Evolutionary conservation across 1,140 invertebrate genomes (phyloP).

Genomic region (Batillaria attramentaria): DNA sequence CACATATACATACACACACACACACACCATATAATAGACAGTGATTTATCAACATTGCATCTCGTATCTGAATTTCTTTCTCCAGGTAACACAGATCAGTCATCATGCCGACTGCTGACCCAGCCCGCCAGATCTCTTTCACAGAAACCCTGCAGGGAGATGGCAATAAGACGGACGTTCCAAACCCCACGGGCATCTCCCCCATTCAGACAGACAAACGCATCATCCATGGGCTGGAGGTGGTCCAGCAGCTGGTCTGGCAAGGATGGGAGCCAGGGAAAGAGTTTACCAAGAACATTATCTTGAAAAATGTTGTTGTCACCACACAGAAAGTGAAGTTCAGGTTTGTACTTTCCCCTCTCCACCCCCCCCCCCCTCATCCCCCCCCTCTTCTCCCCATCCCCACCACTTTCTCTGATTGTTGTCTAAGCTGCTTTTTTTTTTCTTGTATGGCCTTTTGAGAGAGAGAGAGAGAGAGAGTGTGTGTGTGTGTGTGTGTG

Average conservation of each 20-base stretch:
- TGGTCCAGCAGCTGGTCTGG: slow-evolving; percentile 61
- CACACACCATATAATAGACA: background rate
- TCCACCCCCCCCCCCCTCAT: too few relatives aligned
- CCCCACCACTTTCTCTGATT: too few relatives aligned
- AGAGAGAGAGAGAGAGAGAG: background rate
- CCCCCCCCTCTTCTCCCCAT: too few relatives aligned
- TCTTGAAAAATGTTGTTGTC: slow-evolving; percentile 69
- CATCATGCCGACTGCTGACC: slow-evolving; percentile 41
- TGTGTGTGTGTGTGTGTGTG: background rate
- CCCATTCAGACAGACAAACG: slow-evolving; percentile 27
- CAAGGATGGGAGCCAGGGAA: slow-evolving; percentile 69
- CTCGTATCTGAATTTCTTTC: background rate
- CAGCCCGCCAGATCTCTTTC: slow-evolving; percentile 27
- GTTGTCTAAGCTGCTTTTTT: too few relatives aligned
- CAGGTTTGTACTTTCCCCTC: slow-evolving; percentile 67
- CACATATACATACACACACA: background rate
- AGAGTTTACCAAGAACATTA: slow-evolving; percentile 70
- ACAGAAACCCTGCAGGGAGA: background rate
- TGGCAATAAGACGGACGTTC: slow-evolving; percentile 12
- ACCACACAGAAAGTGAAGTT: slow-evolving; percentile 70
- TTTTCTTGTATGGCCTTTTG: too few relatives aligned
- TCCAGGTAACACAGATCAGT: background rate
- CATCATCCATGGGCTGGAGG: slow-evolving; percentile 67
- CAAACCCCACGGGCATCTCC: slow-evolving; percentile 25
- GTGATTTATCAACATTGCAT: background rate